phyloP scores from a whole-genome alignment of 1,140 invertebrate species.

The Zaprionus ornatus region DNA sequence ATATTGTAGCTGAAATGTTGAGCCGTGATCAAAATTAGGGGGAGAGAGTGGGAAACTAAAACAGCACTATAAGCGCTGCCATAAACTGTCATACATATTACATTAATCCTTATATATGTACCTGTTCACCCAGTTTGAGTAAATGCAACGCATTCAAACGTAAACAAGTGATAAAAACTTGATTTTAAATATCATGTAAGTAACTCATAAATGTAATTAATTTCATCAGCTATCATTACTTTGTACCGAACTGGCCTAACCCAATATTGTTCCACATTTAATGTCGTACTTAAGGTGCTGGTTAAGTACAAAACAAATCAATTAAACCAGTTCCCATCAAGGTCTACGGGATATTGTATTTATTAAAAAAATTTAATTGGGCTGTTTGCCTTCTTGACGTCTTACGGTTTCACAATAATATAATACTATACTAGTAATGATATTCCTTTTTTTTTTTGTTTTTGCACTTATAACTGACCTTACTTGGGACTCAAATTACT shows the following conservation, averaged over 20 bases:
- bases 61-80: too few species aligned
- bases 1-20: too few species aligned
- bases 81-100: background rate
- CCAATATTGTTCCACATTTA: background rate
- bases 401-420: background rate
- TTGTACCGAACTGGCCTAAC: background rate
- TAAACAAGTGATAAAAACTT: background rate
- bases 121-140: background rate
- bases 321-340: slow-evolving; percentile 21
- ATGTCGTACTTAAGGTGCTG: background rate
- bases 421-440: background rate
- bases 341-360: slow-evolving; percentile 33
- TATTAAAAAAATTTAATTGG: background rate
- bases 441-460: background rate
- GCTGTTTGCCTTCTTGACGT: background rate
- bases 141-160: background rate
- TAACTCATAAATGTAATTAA: background rate
- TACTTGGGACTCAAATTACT: slow-evolving; percentile 5
- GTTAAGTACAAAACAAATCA: background rate
- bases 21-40: too few species aligned
- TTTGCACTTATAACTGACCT: slow-evolving; percentile 35
- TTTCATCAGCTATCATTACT: background rate
- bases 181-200: background rate
- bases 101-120: background rate
- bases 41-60: too few species aligned